These are phyloP conservation scores for Brachionus koreanus DNA, from an alignment of 1,140 invertebrate genomes.

Conservation along the genomic window DNA sequence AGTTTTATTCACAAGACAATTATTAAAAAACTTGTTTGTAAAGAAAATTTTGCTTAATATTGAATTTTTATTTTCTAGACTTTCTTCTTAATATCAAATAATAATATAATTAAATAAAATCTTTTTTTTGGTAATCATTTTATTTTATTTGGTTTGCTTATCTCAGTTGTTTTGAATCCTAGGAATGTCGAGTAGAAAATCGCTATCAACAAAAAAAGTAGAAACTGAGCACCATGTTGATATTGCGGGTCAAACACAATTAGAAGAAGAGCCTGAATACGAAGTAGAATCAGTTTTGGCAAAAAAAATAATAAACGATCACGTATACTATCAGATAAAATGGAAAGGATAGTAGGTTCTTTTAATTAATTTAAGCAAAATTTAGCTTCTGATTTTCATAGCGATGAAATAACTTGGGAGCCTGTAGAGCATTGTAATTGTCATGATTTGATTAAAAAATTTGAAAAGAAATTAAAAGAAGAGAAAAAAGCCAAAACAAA, in stretches of 20 bases:
- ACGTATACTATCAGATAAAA: conserved; percentile 7
- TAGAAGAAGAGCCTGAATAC: neutral
- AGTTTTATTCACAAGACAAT: too few species aligned
- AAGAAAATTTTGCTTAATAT: too few species aligned
- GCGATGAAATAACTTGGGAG: conserved; percentile 47
- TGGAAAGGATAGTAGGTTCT: conserved; percentile 38
- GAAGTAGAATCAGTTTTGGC: conserved; percentile 6
- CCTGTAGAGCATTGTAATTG: conserved; percentile 70
- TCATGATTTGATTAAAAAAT: conserved; percentile 80
- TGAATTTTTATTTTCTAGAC: too few species aligned
- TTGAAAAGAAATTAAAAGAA: conserved; percentile 65
- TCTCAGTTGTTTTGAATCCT: too few species aligned
- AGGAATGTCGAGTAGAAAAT: neutral
- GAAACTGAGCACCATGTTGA: neutral
- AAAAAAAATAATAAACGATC: neutral
- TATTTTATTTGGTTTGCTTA: too few species aligned
- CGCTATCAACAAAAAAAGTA: neutral
- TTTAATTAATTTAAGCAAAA: neutral
- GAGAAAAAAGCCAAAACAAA: conserved; percentile 50
- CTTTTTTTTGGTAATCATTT: too few species aligned
- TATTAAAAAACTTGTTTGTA: too few species aligned
- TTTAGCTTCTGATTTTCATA: neutral
- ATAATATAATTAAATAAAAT: too few species aligned
- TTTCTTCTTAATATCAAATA: too few species aligned
- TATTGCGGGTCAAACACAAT: neutral